Percentiles rank a stretch among this genome's conserved stretches.
These are phyloP conservation scores for Dione juno DNA, from an alignment of 2,888 invertebrate species.

Conservation along the genomic window DNA sequence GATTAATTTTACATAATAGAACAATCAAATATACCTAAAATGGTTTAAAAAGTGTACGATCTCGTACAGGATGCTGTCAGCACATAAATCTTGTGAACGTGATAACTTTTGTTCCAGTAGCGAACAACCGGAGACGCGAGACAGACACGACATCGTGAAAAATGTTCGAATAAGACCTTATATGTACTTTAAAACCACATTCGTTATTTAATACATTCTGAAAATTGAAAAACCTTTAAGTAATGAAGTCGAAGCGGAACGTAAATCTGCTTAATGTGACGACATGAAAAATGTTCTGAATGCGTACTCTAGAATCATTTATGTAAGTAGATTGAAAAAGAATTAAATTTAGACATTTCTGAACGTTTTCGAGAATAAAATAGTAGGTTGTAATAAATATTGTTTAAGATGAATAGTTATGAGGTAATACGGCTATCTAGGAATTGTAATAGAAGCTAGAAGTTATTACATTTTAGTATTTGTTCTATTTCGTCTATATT, in stretches of 20 bases:
- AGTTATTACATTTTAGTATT: neutral
- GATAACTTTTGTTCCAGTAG: slow-evolving; percentile 60
- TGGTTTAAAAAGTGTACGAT: slow-evolving; percentile 45
- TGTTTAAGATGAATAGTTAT: slow-evolving; percentile 21
- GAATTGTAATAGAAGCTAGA: neutral
- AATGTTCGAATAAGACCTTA: slow-evolving; percentile 52
- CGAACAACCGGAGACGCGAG: slow-evolving; percentile 57
- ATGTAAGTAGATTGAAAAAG: slow-evolving; percentile 45
- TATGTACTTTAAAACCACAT: slow-evolving; percentile 45
- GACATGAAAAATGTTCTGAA: slow-evolving; percentile 61
- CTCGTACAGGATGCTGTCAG: slow-evolving; percentile 51
- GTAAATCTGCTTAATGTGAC: slow-evolving; percentile 62
- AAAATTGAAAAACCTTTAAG: slow-evolving; percentile 54
- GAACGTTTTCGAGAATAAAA: slow-evolving; percentile 27
- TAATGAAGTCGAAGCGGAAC: slow-evolving; percentile 56
- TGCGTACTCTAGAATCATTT: slow-evolving; percentile 51
- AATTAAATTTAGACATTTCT: slow-evolving; percentile 44
- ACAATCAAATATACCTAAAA: slow-evolving; percentile 44
- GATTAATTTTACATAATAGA: neutral
- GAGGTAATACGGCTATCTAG: neutral
- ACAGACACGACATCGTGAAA: slow-evolving; percentile 62
- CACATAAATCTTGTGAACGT: slow-evolving; percentile 58
- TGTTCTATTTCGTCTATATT: neutral
- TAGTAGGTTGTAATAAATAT: slow-evolving; percentile 10
- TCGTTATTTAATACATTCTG: slow-evolving; percentile 46